Conservation (phyloP, 2,888 invertebrate species). For the Reticulitermes lucifugus region DNA sequence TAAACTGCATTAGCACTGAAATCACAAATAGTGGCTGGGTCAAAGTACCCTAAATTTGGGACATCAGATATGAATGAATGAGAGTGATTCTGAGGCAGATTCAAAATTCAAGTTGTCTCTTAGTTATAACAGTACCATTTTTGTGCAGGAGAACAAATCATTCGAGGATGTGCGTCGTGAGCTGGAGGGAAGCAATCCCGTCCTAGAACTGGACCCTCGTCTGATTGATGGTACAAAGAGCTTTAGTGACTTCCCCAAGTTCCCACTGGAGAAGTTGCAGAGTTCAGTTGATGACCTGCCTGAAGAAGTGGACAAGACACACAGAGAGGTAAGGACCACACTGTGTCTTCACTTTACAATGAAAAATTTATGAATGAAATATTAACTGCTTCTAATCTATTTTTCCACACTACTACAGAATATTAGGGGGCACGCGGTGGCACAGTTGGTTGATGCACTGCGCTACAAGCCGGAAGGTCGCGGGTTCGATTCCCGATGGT, state of each 20-base stretch:
- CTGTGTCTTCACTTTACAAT: neutral
- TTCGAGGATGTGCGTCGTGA: constrained; percentile 65
- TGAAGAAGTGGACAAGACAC: constrained; percentile 82
- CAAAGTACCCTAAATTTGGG: too few relatives aligned
- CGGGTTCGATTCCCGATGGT: too few relatives aligned
- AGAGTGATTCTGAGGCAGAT: neutral
- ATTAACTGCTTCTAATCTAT: too few relatives aligned
- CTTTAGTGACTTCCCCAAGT: constrained; percentile 84
- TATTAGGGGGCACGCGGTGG: too few relatives aligned
- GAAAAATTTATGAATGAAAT: too few relatives aligned
- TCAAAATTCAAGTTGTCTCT: neutral
- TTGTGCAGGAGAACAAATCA: constrained; percentile 64
- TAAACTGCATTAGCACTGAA: too few relatives aligned
- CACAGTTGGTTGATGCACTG: too few relatives aligned
- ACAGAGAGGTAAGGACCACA: constrained; percentile 77
- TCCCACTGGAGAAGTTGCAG: constrained; percentile 78
- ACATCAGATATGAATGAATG: neutral
- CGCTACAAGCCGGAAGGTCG: too few relatives aligned
- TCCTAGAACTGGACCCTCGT: constrained; percentile 47
- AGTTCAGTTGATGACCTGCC: constrained; percentile 85
- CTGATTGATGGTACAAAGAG: constrained; percentile 59
- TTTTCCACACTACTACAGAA: too few relatives aligned
- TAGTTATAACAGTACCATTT: neutral
- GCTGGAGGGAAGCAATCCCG: constrained; percentile 68
- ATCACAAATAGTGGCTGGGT: too few relatives aligned